These are phyloP conservation scores for Phortica magna DNA, from an alignment of 2,888 invertebrate genomes.

Conservation along the genomic window DNA sequence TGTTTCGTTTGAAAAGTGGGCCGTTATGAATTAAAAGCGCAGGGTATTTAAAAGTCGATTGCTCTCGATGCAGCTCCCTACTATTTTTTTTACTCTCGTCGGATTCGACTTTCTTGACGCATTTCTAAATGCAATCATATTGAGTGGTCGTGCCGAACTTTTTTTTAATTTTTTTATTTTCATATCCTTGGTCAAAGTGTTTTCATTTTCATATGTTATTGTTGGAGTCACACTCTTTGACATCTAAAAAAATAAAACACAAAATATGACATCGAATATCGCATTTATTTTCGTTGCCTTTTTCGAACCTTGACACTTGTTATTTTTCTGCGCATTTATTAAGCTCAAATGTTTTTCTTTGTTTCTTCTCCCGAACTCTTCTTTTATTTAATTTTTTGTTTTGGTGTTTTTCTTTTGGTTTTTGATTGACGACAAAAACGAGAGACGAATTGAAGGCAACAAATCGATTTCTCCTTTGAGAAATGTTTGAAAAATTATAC, in stretches of 20 bases:
- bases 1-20: no score
- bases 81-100: no score
- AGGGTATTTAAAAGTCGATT: no score
- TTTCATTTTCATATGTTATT: constrained; percentile 10
- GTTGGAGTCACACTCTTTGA: no score
- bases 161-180: neutral
- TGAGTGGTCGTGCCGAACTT: neutral
- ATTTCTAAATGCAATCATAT: neutral
- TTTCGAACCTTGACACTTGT: constrained; percentile 6
- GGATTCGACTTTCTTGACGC: no score
- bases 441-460: neutral
- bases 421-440: neutral
- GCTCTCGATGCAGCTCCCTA: no score
- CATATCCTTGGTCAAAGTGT: constrained; percentile 54
- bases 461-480: neutral
- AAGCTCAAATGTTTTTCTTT: constrained; percentile 26
- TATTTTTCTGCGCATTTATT: constrained; percentile 20
- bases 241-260: neutral
- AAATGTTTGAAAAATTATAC: constrained; percentile 26
- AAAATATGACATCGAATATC: neutral
- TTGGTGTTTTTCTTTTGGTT: neutral
- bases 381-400: no score
- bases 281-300: neutral
- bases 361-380: no score
- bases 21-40: no score